These are phyloP conservation scores for Maconellicoccus hirsutus DNA, from an alignment of 1,140 invertebrate species.

Conservation along the genomic window DNA sequence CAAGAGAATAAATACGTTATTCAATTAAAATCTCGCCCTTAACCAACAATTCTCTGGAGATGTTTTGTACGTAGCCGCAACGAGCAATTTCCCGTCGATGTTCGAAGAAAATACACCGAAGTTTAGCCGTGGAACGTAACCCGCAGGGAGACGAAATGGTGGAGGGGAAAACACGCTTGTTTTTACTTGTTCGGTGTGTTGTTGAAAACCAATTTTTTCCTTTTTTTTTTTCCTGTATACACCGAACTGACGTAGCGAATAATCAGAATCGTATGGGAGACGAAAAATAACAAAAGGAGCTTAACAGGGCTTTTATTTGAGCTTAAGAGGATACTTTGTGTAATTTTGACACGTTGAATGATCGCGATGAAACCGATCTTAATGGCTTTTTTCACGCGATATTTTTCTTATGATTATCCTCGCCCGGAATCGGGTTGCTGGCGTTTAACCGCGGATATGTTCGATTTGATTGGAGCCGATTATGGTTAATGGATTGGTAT, in stretches of 20 bases:
- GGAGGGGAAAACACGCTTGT: too few species aligned
- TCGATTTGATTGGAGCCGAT: too few species aligned
- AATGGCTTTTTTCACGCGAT: neutral
- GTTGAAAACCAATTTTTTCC: neutral
- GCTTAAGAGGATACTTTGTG: slow-evolving; percentile 3
- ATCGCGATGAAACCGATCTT: neutral
- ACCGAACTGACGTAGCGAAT: neutral
- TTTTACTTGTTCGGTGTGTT: neutral
- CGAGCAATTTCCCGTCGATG: neutral
- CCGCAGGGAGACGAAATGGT: too few species aligned
- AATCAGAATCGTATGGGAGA: neutral
- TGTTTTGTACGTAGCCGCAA: neutral
- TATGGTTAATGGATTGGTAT: too few species aligned
- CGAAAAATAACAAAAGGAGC: neutral
- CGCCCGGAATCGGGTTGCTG: too few species aligned
- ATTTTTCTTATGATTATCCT: neutral
- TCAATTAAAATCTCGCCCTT: slow-evolving; percentile 4
- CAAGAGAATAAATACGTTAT: neutral
- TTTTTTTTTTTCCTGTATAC: neutral
- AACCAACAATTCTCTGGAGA: slow-evolving; percentile 7
- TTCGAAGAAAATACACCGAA: neutral
- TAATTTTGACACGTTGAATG: slow-evolving; percentile 2
- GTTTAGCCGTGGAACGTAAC: too few species aligned
- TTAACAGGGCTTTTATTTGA: neutral
- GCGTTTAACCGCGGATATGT: too few species aligned